A percentile compares a stretch with the other conserved stretches of the same genome.
Evolutionary conservation across 2,888 invertebrate genomes (phyloP).

Genomic region (Noctua pronuba): DNA sequence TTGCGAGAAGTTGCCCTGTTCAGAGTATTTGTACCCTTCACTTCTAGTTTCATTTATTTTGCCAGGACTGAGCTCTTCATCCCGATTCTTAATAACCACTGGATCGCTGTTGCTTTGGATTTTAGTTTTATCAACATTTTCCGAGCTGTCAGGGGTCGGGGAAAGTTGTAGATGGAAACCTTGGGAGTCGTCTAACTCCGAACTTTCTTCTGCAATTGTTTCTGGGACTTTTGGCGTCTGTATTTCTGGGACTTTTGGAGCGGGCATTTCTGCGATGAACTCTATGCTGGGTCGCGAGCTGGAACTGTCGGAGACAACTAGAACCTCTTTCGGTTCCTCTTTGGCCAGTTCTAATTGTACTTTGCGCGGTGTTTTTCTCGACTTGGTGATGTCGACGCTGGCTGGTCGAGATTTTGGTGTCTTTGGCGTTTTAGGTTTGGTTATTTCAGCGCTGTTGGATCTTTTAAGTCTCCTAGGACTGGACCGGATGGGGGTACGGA

Average conservation of each 20-base stretch:
- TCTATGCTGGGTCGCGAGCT: slow-evolving; percentile 78
- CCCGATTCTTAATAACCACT: slow-evolving; percentile 75
- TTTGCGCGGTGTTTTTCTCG: slow-evolving; percentile 77
- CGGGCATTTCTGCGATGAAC: slow-evolving; percentile 77
- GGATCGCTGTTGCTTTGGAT: slow-evolving; percentile 78
- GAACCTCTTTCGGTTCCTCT: slow-evolving; percentile 62
- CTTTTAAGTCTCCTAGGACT: slow-evolving; percentile 84
- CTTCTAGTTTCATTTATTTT: slow-evolving; percentile 78
- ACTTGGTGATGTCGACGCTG: slow-evolving; percentile 81
- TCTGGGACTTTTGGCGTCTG: slow-evolving; percentile 75
- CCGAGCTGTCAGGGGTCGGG: slow-evolving; percentile 74
- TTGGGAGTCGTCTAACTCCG: slow-evolving; percentile 85
- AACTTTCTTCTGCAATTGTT: slow-evolving; percentile 78
- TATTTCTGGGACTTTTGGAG: slow-evolving; percentile 76
- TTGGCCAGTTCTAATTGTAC: slow-evolving; percentile 66
- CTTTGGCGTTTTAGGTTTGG: slow-evolving; percentile 81
- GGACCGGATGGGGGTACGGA: slow-evolving; percentile 78
- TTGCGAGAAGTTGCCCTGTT: slow-evolving; percentile 78
- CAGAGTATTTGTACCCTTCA: slow-evolving; percentile 80
- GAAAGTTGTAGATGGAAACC: slow-evolving; percentile 83
- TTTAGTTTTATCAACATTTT: slow-evolving; percentile 63
- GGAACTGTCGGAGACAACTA: slow-evolving; percentile 68
- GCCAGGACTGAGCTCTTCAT: slow-evolving; percentile 75
- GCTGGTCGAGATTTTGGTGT: slow-evolving; percentile 83
- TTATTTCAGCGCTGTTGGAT: slow-evolving; percentile 83